Evolutionary conservation across 2,888 invertebrate species (phyloP), one percentile per base, ranked within the genome.

Genomic region (Anaspis maculata): DNA sequence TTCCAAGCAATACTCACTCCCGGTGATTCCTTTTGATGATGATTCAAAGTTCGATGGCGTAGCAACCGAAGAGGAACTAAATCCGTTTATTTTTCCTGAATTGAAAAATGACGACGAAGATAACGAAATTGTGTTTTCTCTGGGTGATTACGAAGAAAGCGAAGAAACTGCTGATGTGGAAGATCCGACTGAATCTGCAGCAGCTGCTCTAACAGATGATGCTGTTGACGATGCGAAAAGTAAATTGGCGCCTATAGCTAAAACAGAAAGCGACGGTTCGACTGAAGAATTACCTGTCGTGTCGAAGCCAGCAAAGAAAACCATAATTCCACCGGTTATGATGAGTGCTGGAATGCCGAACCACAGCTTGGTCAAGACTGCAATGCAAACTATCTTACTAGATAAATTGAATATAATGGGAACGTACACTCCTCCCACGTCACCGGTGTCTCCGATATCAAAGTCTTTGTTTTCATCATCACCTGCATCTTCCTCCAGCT

Each of bases 311-410:
- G 31, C 30, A 23, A 11, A 21, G 1, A 30, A 40, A 34, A 41
- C 30, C 10, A 42, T 42, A 28, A 28, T 42, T 13, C 51, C 56
- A 12, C 49, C 54, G 23, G 51, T 52, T 10, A 42, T 48, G 19
- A 48, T 45, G 19, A 35, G 41, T 10, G 42, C 43, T 29, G 40
- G 48, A 35, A 37, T 49, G 19, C 42, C 50, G 39, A 36, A 44
- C 22, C 48, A 51, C 43, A 47, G 57, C 27, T 46, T 62, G 31
- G 36, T 61, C 7, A 53, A 56, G 43, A 61, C 61, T 4, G 62
- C 62, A 15, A 57, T 63, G 53, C 57, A 63, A 44, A 57, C 59
- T 11, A 58, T 63, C 34, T 44, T 63, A 13, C 46, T 62, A 22
- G 62, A 62, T 30, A 61, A 61, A 48, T 51, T 56, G 7, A 57